These are phyloP conservation scores for Leuctra nigra DNA, from an alignment of 2,888 invertebrate genomes.

Conservation along the genomic window DNA sequence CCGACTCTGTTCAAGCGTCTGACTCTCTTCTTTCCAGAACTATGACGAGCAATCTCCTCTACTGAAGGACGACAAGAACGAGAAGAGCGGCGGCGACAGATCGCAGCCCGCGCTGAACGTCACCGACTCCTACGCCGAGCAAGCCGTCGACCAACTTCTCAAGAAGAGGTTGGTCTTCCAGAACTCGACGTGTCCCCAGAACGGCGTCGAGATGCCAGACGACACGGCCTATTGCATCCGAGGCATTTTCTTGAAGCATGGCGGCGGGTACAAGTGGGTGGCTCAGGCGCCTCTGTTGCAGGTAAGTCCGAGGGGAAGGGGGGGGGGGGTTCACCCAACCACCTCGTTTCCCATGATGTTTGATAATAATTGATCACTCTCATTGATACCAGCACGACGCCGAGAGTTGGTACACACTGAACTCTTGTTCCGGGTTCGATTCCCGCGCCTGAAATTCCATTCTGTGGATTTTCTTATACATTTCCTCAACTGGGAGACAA, in stretches of 20 bases:
- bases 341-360: too few relatives aligned
- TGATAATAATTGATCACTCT: too few relatives aligned
- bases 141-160: conserved; percentile 25
- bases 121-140: conserved; percentile 10
- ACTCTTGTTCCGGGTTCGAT: too few relatives aligned
- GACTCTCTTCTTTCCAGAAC: too few relatives aligned
- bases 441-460: too few relatives aligned
- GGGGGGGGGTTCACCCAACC: too few relatives aligned
- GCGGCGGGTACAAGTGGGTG: conserved; percentile 29
- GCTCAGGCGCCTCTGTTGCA: conserved; percentile 30
- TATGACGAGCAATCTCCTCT: conserved; percentile 22
- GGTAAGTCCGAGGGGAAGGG: conserved; percentile 22
- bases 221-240: conserved; percentile 28
- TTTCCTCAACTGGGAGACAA: too few relatives aligned
- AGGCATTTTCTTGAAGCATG: conserved; percentile 29
- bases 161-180: conserved; percentile 26
- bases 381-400: too few relatives aligned
- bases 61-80: neutral
- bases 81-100: neutral
- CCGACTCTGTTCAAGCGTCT: too few relatives aligned
- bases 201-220: conserved; percentile 24
- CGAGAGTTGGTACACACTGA: too few relatives aligned
- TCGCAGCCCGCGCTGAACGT: neutral
- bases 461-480: too few relatives aligned
- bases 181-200: conserved; percentile 27